Evolutionary conservation across 2,797 vertebrate genomes (phyloP).

Genomic region (Eulemur albifrons): DNA sequence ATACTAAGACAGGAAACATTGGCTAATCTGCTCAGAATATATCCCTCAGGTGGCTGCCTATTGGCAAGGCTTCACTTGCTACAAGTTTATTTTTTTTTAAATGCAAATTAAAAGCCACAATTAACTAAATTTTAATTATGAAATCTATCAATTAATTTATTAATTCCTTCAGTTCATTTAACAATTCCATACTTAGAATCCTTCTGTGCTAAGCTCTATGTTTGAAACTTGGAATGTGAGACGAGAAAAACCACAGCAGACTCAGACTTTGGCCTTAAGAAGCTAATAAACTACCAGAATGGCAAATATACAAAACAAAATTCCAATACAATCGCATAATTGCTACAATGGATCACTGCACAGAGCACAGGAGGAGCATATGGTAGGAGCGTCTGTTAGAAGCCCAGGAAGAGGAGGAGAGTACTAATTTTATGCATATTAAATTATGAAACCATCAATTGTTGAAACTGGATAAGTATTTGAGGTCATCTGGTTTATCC

Average conservation of each 20-base stretch:
- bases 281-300: background rate
- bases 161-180: background rate
- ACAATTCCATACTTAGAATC: background rate
- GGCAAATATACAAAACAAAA: background rate
- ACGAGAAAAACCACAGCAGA: background rate
- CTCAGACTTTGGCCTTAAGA: background rate
- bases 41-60: background rate
- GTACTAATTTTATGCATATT: slow-evolving; percentile 22
- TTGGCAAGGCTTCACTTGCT: background rate
- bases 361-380: background rate
- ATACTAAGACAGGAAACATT: background rate
- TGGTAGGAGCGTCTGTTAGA: background rate
- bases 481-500: slow-evolving; percentile 56
- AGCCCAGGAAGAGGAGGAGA: background rate
- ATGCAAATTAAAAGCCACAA: background rate
- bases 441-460: slow-evolving; percentile 21
- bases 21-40: background rate
- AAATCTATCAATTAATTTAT: background rate
- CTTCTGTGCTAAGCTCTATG: background rate
- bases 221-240: background rate
- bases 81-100: background rate
- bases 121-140: background rate
- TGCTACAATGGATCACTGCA: background rate
- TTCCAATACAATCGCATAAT: background rate
- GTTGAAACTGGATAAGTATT: slow-evolving; percentile 22